Base-by-base conservation (phyloP, 92 coral and sea anemone genomes). In the Hydrozoanthus gracilis region DNA sequence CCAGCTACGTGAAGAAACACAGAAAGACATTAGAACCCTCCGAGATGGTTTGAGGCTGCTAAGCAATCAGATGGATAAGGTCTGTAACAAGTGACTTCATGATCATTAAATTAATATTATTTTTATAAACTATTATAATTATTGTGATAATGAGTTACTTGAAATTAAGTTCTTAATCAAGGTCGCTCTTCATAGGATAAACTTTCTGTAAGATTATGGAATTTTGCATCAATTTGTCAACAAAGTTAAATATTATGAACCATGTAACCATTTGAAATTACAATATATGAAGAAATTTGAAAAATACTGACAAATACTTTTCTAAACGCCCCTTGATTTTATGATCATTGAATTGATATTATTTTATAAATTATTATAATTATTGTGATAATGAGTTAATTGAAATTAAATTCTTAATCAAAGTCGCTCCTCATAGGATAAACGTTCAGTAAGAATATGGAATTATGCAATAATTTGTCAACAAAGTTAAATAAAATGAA, bases 1-100 rank as follows among this genome's bases (percentile, higher is more conserved):
- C 17, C 86, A 88, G 79, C 66, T 94, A 60, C 89, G 90, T 68
- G 98, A 89, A 44, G 93, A 94, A 82, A 88, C 88, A 62, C 95
- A 92, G 82, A 82, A 90, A 35, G 98, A 94, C 78, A 84, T 92
- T 61, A 79, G 98, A 87, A 94, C 98, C n/a, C 82, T 94, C 4
- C 83, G 95, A 85, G 98, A 94, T 78, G 95, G 98, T 49, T 78
- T 94, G 18, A 90, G 95, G 61, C 87, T 94, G 35, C 93, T 94
- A 5, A 94, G 87, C 71, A 88, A 89, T 83, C 98, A 94, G 61
- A 76, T 92, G 44, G 98, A 94, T 52, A 94, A 94, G 98, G 98
- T 94, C 86, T 76, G 95, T 90, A 54, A 64, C 5, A 9, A 39
- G 1, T 18, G 3, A 11, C 39, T 27, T 39, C 8, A 16, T 14